phyloP scores from a whole-genome alignment of 2,888 invertebrate species.

The Graphium colonna region DNA sequence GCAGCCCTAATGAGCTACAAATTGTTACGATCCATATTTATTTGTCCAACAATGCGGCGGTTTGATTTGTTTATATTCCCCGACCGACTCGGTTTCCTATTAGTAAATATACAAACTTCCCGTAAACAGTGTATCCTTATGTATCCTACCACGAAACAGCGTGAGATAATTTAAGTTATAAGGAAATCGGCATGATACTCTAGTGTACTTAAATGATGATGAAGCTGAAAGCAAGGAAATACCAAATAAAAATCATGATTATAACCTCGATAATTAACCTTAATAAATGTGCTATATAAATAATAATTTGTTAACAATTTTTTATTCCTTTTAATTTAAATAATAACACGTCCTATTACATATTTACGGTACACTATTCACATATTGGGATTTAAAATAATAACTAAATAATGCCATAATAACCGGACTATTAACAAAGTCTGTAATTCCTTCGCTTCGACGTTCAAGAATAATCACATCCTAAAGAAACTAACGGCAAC shows the following conservation, averaged over 20 bases:
- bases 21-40: conserved; percentile 7
- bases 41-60: conserved; percentile 16
- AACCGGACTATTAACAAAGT: neutral
- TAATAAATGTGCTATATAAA: too few relatives aligned
- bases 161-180: neutral
- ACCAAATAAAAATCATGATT: too few relatives aligned
- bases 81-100: conserved; percentile 24
- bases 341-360: neutral
- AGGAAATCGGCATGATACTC: neutral
- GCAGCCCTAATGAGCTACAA: neutral
- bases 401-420: neutral
- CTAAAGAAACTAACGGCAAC: neutral
- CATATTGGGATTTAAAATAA: neutral
- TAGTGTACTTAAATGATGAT: neutral
- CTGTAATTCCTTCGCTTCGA: neutral
- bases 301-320: too few relatives aligned
- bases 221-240: too few relatives aligned
- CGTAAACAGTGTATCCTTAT: neutral
- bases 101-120: conserved; percentile 11
- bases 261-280: too few relatives aligned
- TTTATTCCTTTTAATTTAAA: too few relatives aligned
- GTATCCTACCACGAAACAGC: too few relatives aligned
- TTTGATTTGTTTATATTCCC: conserved; percentile 27
- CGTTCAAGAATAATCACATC: conserved; percentile 1
- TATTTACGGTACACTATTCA: neutral